Evolutionary conservation across 2,797 vertebrate species (phyloP), one percentile per base, ranked within the genome.

Genomic region (Pelodytes ibericus): DNA sequence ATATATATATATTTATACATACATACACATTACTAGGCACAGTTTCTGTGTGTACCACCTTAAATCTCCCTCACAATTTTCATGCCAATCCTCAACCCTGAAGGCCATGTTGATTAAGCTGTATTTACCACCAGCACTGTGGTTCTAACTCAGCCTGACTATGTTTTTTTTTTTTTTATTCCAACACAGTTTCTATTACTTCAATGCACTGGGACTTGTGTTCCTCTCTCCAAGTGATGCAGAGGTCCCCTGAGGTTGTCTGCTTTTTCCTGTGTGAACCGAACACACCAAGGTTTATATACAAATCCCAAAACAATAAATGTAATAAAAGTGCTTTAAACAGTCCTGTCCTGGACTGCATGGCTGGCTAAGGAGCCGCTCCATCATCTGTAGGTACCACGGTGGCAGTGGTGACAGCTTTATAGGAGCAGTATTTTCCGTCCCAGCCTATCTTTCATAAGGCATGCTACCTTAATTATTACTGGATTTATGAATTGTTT

Each of bases 401-500:
- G 47, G 47, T 47, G 73, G 47, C 56, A 41, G 16, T 1, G 1
- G 29, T 59, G 61, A 47, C 68, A 77, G 60, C 7, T 77, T 77
- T 77, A 77, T 77, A 39, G 49, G 16, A n/a, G 33, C 5, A 20
- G 3, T 71, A 68, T 79, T 80, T 80, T 65, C 31, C 13, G 10
- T 8, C 51, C 20, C 27, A 74, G 66, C 60, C 49, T 51, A 39
- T 53, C 72, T 77, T 72, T 68, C 79, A 78, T 53, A 24, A 56
- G 39, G 64, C 10, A 62, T 56, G 65, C 2, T 26, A 1, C 81
- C 86, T 84, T 83, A 82, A 81, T 86, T 81, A 77, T 81, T 77
- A 77, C 49, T 16, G 71, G 75, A 80, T 81, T 88, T 80, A 86
- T 86, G 82, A 86, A 83, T 81, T 80, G 8, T 78, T 79, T 64